A percentile compares a stretch with the other conserved stretches of the same genome.
Evolutionary conservation across 2,113 vertebrate genomes (phyloP).

Genomic region (Mustelus asterias): DNA sequence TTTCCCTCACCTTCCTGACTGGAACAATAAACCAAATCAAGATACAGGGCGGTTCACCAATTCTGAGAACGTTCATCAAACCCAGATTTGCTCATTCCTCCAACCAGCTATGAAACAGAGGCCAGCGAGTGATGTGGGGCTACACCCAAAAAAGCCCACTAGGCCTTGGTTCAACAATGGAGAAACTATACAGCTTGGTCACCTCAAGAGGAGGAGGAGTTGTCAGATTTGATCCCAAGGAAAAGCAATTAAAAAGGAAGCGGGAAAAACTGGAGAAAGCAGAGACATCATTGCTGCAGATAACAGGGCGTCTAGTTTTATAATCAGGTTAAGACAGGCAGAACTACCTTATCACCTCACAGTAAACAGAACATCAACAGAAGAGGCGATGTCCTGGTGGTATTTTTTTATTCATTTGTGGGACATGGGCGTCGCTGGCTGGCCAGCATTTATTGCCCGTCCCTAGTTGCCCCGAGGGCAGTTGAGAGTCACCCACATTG

Average conservation of each 20-base stretch:
- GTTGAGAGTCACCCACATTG: no score
- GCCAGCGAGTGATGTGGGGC: neutral
- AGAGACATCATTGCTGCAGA: neutral
- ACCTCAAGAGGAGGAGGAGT: neutral
- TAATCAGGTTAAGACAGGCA: neutral
- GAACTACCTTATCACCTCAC: neutral
- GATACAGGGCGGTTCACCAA: neutral
- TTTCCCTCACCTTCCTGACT: neutral
- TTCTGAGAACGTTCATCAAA: neutral
- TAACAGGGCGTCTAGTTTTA: neutral
- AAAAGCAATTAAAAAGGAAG: neutral
- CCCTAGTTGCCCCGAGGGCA: no score
- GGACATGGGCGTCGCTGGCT: no score
- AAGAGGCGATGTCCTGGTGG: neutral
- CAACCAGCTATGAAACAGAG: neutral
- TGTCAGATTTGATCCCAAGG: neutral
- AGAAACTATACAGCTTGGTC: neutral
- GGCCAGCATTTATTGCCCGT: no score
- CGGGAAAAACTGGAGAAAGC: neutral
- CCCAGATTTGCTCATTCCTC: no score
- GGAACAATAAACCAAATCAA: neutral
- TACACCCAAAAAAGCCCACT: neutral
- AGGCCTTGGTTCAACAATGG: neutral
- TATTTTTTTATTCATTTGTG: no score
- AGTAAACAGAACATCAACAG: neutral